Evolutionary conservation across 1,140 invertebrate species (phyloP).

Genomic region (Heterodera carotae): DNA sequence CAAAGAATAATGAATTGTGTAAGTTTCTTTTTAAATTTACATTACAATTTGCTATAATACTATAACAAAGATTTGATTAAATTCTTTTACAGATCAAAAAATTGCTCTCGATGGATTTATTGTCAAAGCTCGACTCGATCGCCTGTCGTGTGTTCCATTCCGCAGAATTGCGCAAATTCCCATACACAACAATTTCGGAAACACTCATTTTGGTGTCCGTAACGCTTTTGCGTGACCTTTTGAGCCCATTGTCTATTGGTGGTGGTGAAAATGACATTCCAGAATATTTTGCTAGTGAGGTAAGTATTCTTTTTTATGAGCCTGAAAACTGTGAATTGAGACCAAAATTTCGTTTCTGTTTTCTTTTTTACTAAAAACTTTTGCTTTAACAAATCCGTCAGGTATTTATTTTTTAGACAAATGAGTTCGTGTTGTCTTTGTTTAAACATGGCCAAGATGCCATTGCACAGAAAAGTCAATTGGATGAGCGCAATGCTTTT

Average conservation of each 20-base stretch:
- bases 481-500: constrained; percentile 32
- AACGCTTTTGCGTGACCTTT: constrained; percentile 82
- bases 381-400: no score
- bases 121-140: constrained; percentile 40
- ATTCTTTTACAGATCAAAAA: constrained; percentile 53
- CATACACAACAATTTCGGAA: constrained; percentile 89
- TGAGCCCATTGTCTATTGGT: constrained; percentile 71
- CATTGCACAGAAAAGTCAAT: constrained; percentile 43
- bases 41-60: no score
- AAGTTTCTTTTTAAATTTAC: constrained; percentile 29
- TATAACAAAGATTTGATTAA: not conserved
- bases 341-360: no score
- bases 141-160: constrained; percentile 50
- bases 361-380: no score
- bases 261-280: constrained; percentile 74
- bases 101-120: constrained; percentile 39
- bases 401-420: constrained; percentile 68
- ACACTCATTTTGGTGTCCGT: constrained; percentile 86
- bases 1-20: constrained; percentile 37
- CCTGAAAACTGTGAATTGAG: no score
- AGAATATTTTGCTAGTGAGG: constrained; percentile 85
- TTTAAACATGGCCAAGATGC: constrained; percentile 85
- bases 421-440: constrained; percentile 83
- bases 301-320: constrained; percentile 39
- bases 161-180: constrained; percentile 74